Evolutionary conservation across 2,888 invertebrate genomes (phyloP), one percentile per base, ranked within the genome.

Genomic region (Heliothis peltigera): DNA sequence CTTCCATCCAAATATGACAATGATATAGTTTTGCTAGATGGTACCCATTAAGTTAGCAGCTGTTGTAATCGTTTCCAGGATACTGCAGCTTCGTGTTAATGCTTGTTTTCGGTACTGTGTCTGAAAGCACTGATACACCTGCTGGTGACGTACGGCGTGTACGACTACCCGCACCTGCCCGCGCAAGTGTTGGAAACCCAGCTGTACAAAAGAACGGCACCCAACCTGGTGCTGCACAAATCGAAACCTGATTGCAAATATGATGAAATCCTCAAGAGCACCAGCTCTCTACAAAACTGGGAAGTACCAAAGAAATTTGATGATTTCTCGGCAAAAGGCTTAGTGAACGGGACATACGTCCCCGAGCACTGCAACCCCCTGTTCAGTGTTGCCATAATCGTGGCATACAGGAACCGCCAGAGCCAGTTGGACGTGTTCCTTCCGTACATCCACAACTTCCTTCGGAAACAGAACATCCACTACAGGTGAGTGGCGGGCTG

Each of bases 391-490:
- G 98, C 98, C 25, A 95, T 98, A 43, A 96, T 99, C 75, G 96
- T 99, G 57, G 98, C 98, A 0, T 96, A 96, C 69, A 95, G 98
- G 57, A 97, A 98, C 81, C 95, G 99, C 48, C 95, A 96, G 76
- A 91, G 95, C 4, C 98, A 99, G 82, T 91, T 99, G 17, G 95
- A 96, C 53, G 93, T 96, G 65, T 98, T 98, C 87, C 92, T 98
- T 67, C 97, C 97, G 58, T 98, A 98, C 82, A 98, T 99, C 92
- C 98, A 99, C 89, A 96, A 97, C 52, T 98, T 97, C 89, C 93
- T 99, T 65, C 97, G 97, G 77, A 95, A 96, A 64, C 99, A 99
- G 88, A 96, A 97, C 78, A 95, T 99, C 39, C 97, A 98, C 87
- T 99, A 99, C 89, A 92, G 90, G 95, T 94, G 73, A 89, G 91